A percentile compares a stretch with the other conserved stretches of the same genome.
Conservation (phyloP, 2,113 vertebrate species). For the Periophthalmodon schlosseri region DNA sequence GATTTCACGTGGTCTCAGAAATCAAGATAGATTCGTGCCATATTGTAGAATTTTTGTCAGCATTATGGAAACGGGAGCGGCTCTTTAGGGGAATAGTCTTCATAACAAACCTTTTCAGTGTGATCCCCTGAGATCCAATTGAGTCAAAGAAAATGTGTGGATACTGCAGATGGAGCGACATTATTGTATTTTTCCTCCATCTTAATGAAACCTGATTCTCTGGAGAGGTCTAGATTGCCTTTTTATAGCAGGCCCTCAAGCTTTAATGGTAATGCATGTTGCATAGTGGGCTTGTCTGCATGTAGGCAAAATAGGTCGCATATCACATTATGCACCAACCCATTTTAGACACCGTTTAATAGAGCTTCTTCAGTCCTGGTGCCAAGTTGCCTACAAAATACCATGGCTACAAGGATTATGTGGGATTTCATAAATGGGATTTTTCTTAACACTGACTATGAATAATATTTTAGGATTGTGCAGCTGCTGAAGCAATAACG, state of each 20-base stretch:
- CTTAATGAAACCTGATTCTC: slow-evolving; percentile 60
- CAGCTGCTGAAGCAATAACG: slow-evolving; percentile 60
- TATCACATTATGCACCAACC: slow-evolving; percentile 59
- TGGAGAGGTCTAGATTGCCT: slow-evolving; percentile 45
- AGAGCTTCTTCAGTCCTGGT: slow-evolving; percentile 26
- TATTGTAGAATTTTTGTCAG: slow-evolving; percentile 3
- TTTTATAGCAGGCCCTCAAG: slow-evolving; percentile 61
- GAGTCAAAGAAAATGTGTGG: slow-evolving; percentile 49
- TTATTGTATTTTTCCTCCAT: slow-evolving; percentile 55
- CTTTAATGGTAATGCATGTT: slow-evolving; percentile 47
- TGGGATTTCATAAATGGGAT: slow-evolving; percentile 55
- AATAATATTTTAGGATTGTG: slow-evolving; percentile 66
- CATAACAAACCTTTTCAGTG: slow-evolving; percentile 40
- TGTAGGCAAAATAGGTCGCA: slow-evolving; percentile 63
- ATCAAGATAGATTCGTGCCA: slow-evolving; percentile 1
- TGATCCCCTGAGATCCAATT: slow-evolving; percentile 40
- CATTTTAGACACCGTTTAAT: slow-evolving; percentile 53
- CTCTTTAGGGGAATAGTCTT: slow-evolving; percentile 25
- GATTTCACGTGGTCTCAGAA: slow-evolving; percentile 21
- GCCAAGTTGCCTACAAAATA: slow-evolving; percentile 63
- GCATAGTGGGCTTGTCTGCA: slow-evolving; percentile 42
- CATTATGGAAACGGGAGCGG: slow-evolving; percentile 10
- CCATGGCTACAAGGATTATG: slow-evolving; percentile 70
- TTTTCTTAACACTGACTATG: slow-evolving; percentile 54
- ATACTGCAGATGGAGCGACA: slow-evolving; percentile 43